These are phyloP conservation scores for Sardina pilchardus DNA, from an alignment of 2,113 vertebrate genomes.

Conservation along the genomic window DNA sequence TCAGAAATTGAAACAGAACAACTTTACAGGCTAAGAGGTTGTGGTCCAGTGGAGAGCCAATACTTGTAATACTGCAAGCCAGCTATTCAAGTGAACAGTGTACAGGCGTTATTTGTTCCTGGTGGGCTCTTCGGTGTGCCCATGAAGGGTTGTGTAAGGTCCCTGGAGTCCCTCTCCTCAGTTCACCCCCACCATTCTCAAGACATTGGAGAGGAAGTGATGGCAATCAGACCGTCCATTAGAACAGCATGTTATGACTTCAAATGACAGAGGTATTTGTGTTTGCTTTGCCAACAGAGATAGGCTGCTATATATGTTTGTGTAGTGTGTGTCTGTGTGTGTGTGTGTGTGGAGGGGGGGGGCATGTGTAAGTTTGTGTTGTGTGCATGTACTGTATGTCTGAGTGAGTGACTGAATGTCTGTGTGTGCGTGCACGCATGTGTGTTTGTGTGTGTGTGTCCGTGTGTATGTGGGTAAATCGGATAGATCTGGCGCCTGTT, in stretches of 20 bases:
- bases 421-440: neutral
- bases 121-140: neutral
- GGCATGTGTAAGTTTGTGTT: neutral
- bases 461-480: neutral
- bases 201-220: conserved; percentile 47
- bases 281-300: conserved; percentile 65
- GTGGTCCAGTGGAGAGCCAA: neutral
- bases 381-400: neutral
- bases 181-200: neutral
- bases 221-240: conserved; percentile 39
- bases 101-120: neutral
- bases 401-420: neutral
- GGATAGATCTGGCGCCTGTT: conserved; percentile 23
- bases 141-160: neutral
- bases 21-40: neutral
- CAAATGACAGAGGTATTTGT: conserved; percentile 35
- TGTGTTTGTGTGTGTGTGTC: neutral
- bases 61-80: neutral
- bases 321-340: conserved; percentile 6
- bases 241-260: conserved; percentile 56
- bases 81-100: neutral
- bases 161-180: neutral
- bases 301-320: neutral
- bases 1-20: neutral
- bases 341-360: neutral